Evolutionary conservation across 2,888 invertebrate species (phyloP).

Genomic region (Platycnemis pennipes): DNA sequence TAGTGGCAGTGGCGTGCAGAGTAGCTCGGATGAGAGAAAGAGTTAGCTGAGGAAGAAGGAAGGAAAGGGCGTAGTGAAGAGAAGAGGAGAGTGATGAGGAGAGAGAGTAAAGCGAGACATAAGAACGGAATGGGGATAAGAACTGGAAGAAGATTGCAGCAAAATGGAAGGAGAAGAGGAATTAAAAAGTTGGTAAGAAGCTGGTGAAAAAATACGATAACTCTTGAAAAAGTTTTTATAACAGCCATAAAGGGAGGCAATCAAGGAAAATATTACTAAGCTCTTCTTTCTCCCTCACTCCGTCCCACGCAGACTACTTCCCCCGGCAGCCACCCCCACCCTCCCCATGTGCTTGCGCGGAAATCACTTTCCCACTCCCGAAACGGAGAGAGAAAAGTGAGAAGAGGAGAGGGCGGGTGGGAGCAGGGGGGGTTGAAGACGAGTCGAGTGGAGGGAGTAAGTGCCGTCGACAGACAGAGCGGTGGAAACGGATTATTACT

Average conservation of each 20-base stretch:
- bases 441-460: too few species aligned
- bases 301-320: not conserved
- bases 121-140: not conserved
- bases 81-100: not conserved
- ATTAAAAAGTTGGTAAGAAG: slow-evolving; percentile 65
- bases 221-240: slow-evolving; percentile 52
- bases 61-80: not conserved
- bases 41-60: not conserved
- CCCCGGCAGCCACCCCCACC: not conserved
- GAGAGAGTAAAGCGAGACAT: not conserved
- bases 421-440: too few species aligned
- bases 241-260: slow-evolving; percentile 52
- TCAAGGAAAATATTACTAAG: slow-evolving; percentile 62
- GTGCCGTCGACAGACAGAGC: too few species aligned
- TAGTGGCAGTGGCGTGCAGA: too few species aligned
- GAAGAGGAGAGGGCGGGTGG: not conserved
- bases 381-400: not conserved
- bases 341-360: not conserved
- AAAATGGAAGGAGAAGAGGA: slow-evolving; percentile 50
- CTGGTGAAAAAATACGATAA: slow-evolving; percentile 46
- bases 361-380: not conserved
- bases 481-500: too few species aligned
- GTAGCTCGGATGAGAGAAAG: too few species aligned
- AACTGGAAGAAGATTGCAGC: slow-evolving; percentile 40
- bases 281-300: not conserved